phyloP scores from a whole-genome alignment of 2,797 vertebrate genomes.

The Typhlichthys subterraneus region DNA sequence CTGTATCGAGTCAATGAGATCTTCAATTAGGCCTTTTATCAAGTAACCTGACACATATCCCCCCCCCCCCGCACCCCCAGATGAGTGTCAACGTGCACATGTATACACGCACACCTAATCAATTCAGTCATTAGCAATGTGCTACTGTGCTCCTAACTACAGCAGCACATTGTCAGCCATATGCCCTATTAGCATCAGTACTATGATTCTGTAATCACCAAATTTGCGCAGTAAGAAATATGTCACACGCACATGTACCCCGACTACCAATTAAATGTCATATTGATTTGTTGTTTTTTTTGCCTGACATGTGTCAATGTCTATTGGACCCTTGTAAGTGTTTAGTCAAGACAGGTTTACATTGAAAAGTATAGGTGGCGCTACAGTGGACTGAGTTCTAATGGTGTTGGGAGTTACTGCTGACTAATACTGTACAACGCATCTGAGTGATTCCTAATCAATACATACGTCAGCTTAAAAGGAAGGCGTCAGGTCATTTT shows the following conservation, averaged over 20 bases:
- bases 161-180: slow-evolving; percentile 18
- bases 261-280: slow-evolving; percentile 56
- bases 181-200: slow-evolving; percentile 37
- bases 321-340: slow-evolving; percentile 53
- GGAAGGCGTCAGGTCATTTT: slow-evolving; percentile 23
- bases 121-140: slow-evolving; percentile 18
- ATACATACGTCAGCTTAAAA: slow-evolving; percentile 45
- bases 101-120: neutral
- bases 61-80: neutral
- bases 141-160: slow-evolving; percentile 29
- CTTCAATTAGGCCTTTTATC: slow-evolving; percentile 54
- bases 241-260: slow-evolving; percentile 13
- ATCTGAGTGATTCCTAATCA: slow-evolving; percentile 33
- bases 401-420: no score
- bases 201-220: slow-evolving; percentile 42
- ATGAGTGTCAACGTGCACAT: neutral
- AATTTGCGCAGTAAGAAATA: slow-evolving; percentile 33
- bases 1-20: slow-evolving; percentile 53
- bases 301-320: slow-evolving; percentile 48
- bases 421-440: slow-evolving; percentile 30
- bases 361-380: slow-evolving; percentile 36
- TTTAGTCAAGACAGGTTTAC: slow-evolving; percentile 48
- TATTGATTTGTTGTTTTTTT: slow-evolving; percentile 58
- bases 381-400: slow-evolving; percentile 22
- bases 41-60: slow-evolving; percentile 18